Evolutionary conservation across 2,888 invertebrate species (phyloP).

Genomic region (Scaptomyza parva): DNA sequence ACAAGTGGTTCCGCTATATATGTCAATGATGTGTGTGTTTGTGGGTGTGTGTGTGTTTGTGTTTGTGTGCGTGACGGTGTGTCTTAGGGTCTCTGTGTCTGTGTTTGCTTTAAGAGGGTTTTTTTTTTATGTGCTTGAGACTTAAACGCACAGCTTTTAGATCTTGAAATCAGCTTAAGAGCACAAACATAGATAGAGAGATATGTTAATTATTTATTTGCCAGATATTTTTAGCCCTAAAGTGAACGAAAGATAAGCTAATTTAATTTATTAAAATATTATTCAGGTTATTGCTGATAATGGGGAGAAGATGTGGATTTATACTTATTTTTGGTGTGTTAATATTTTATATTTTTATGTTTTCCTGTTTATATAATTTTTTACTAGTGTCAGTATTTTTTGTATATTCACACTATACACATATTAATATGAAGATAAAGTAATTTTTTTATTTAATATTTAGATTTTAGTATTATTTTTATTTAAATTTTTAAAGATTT

Average conservation of each 20-base stretch:
- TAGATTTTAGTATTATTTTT: no score
- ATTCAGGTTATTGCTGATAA: background rate
- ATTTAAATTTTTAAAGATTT: no score
- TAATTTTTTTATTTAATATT: no score
- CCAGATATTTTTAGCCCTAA: background rate
- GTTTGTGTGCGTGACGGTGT: background rate
- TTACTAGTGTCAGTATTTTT: no score
- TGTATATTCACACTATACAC: no score
- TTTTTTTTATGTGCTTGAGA: no score
- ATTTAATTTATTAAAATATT: background rate
- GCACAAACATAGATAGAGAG: background rate
- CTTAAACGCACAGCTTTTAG: background rate
- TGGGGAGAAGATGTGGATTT: background rate
- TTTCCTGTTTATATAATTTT: no score
- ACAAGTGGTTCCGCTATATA: slow-evolving; percentile 42
- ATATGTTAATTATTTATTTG: slow-evolving; percentile 11
- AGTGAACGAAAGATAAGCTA: background rate
- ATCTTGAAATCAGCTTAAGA: background rate
- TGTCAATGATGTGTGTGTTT: slow-evolving; percentile 25
- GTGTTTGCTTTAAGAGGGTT: background rate
- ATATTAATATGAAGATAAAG: no score
- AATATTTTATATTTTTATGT: no score
- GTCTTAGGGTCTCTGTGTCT: no score
- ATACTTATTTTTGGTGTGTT: background rate
- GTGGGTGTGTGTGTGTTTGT: slow-evolving; percentile 4